Base-by-base conservation (phyloP, 2,113 vertebrate genomes). In the Solenodon paradoxus region DNA sequence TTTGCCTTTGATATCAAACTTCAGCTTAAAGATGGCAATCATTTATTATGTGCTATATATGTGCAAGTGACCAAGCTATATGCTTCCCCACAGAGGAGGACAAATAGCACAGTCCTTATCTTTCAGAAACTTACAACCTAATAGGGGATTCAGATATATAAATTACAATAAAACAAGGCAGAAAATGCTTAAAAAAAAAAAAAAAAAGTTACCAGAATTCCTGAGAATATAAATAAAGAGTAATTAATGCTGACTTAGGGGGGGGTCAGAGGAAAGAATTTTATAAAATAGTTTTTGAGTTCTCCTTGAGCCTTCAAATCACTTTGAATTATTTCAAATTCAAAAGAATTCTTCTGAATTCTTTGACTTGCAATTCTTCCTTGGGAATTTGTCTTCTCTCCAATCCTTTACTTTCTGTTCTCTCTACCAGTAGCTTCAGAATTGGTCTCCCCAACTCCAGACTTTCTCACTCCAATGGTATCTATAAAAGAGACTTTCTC, bases 21-120 rank as follows among this genome's bases (percentile, higher is more conserved):
- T 96, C 30, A 96, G 72, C n/a, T 92, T 91, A 95, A 95, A 84
- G 82, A 92, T 17, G 42, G n/a, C 20, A 90, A 90, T 45, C 80
- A 17, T 95, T 96, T 88, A 80, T 64, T 87, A 90, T 93, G 83
- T 57, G 69, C 32, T n/a, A 85, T 42, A 81, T 82, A 64, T 40
- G n/a, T 91, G 3, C 69, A 96, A 68, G 49, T 88, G 75, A 86
- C 75, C 59, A n/a, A 90, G 26, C 30, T 90, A 32, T 63, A 35
- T 10, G n/a, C 28, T 80, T 86, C 45, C 72, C 77, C 75, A 38
- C 5, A 47, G 79, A 51, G 55, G 40, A 95, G 89, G 68, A 74
- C 59, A 85, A 49, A 94, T 66, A 68, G 32, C 94, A 77, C 40
- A 90, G 77, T 69, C 32, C 69, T 92, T 55, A 57, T 45, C 49